Base-by-base conservation (phyloP, 2,888 invertebrate genomes). In the Drosophila meridionalis region DNA sequence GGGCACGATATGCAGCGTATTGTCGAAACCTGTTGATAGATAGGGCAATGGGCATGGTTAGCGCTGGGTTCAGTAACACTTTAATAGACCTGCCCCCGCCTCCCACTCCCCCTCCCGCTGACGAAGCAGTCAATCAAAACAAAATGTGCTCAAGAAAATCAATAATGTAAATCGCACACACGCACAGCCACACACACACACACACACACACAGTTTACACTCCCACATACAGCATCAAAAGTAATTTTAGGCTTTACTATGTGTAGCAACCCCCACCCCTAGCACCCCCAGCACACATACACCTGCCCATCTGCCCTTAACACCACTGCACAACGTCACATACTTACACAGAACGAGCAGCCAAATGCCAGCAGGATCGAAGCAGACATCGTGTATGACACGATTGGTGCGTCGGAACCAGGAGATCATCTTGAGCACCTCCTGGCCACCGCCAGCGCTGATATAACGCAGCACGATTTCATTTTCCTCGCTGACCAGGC, bases 361-460 rank as follows among this genome's bases (percentile, higher is more conserved):
- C 92, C 93, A 92, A 63, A 89, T 95, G 63, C 97, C 97, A 69
- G 96, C 95, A 2, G 97, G 96, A 93, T 97, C 97, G 93, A 98
- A 97, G 92, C 97, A 97, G 92, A 97, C 94, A 90, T 95, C 95
- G 91, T 95, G 94, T 68, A 96, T 94, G 14, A 92, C 91, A 55
- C 93, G 91, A 52, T 91, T 88, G 58, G 91, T 90, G 40, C 92
- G 91, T 3, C 90, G 89, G 75, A 93, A 93, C 93, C 93, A 93
- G 42, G 92, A 90, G 63, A 93, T 87, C 76, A 93, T 81, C 80
- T 93, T 93, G 40, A 93, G 82, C 59, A 92, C 90, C 76, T 92
- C 91, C 78, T 91, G 90, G 11, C 91, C 92, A 32, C 73, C 81
- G 8, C 79, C 76, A 47, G 91, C 88, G 62, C 89, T 91, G 56